phyloP scores from a whole-genome alignment of 2,888 invertebrate species.

The Encarsia formosa region DNA sequence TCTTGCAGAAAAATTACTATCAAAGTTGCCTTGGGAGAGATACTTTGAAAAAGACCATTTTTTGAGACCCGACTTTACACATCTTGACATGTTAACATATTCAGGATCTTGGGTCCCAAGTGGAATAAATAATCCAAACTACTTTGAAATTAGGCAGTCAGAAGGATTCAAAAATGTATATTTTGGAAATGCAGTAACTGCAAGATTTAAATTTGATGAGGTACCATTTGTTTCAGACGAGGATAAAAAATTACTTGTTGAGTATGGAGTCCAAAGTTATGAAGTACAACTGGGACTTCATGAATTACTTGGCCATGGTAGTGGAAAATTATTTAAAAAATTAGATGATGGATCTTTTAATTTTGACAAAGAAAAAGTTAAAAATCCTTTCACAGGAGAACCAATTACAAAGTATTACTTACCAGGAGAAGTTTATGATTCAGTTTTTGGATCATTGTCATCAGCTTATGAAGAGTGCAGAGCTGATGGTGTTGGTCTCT shows the following conservation, averaged over 20 bases:
- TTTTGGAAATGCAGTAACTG: slow-evolving; percentile 91
- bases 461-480: slow-evolving; percentile 95
- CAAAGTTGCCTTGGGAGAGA: slow-evolving; percentile 78
- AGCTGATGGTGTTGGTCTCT: slow-evolving; percentile 94
- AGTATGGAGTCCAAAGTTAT: slow-evolving; percentile 78
- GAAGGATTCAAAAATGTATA: slow-evolving; percentile 98
- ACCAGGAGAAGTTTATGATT: slow-evolving; percentile 88
- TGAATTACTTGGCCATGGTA: slow-evolving; percentile 92
- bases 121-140: slow-evolving; percentile 97
- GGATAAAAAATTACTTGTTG: slow-evolving; percentile 76
- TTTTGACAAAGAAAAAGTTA: slow-evolving; percentile 67
- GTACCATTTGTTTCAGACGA: slow-evolving; percentile 74
- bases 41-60: slow-evolving; percentile 86
- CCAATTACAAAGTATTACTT: slow-evolving; percentile 71
- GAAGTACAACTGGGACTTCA: slow-evolving; percentile 94
- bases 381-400: slow-evolving; percentile 67
- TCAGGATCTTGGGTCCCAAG: slow-evolving; percentile 90
- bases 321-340: slow-evolving; percentile 82
- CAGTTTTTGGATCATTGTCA: slow-evolving; percentile 81
- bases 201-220: slow-evolving; percentile 72
- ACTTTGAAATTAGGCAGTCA: slow-evolving; percentile 93
- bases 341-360: slow-evolving; percentile 75
- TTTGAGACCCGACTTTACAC: slow-evolving; percentile 93
- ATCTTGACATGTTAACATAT: slow-evolving; percentile 88
- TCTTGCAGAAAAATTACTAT: slow-evolving; percentile 75